Percentiles rank a stretch among this genome's conserved stretches.
Conservation (phyloP, 2,888 invertebrate genomes). For the Lasioglossum villosulum region DNA sequence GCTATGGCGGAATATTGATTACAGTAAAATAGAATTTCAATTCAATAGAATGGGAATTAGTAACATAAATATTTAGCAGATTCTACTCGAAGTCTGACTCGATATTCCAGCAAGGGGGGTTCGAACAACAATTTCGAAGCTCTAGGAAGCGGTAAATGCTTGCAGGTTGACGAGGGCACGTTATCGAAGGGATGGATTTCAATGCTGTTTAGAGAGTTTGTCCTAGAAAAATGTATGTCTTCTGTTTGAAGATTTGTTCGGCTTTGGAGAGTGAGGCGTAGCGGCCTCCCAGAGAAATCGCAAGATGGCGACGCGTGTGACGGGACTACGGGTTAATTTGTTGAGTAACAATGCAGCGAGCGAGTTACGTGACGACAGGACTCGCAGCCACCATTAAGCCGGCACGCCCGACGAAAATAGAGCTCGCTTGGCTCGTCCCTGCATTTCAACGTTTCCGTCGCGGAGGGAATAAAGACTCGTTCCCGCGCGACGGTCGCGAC, state of each 20-base stretch:
- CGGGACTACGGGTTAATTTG: not conserved
- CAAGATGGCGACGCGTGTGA: not conserved
- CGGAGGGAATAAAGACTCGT: slow-evolving; percentile 11
- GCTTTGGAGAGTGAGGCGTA: not conserved
- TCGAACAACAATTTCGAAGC: no score
- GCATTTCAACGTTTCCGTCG: slow-evolving; percentile 39
- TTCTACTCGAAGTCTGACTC: no score
- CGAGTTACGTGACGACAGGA: slow-evolving; percentile 41
- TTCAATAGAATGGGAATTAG: no score
- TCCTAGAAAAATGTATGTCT: not conserved
- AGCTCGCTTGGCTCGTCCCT: slow-evolving; percentile 22
- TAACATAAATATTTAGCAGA: no score
- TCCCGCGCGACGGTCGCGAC: not conserved
- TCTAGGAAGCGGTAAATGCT: no score
- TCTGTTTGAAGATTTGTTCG: not conserved
- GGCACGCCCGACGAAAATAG: slow-evolving; percentile 43
- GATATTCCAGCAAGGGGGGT: no score
- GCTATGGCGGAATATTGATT: no score
- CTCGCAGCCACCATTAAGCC: slow-evolving; percentile 45
- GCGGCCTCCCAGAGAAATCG: not conserved
- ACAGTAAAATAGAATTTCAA: no score
- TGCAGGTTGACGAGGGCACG: no score
- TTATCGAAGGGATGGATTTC: no score
- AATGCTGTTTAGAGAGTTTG: no score
- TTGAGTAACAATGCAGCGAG: not conserved